Conservation (phyloP, 2,888 invertebrate species). For the Criorhina ranunculi region DNA sequence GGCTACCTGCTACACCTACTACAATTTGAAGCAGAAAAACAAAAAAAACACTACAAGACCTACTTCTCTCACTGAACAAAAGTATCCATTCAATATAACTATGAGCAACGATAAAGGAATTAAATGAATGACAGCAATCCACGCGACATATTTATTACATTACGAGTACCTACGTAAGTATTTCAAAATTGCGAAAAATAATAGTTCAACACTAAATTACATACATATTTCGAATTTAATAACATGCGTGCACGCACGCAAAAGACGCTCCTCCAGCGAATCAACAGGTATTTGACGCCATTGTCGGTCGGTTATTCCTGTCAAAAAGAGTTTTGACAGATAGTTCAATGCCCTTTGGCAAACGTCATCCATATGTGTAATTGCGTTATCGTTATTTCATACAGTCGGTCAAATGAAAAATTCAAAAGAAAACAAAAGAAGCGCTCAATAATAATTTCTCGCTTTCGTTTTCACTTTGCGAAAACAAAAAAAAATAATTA, state of each 20-base stretch:
- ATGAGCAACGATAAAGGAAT: conserved; percentile 13
- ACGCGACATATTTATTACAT: conserved; percentile 11
- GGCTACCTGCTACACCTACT: conserved; percentile 30
- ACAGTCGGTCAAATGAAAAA: conserved; percentile 61
- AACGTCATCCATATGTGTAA: conserved; percentile 7
- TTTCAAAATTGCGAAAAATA: neutral
- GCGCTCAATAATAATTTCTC: conserved; percentile 42
- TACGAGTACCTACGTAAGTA: too few relatives aligned
- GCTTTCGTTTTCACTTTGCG: conserved; percentile 57
- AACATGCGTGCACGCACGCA: conserved; percentile 15
- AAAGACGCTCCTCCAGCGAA: neutral
- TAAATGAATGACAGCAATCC: conserved; percentile 24
- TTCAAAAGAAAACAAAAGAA: conserved; percentile 27
- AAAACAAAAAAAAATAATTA: conserved; percentile 46
- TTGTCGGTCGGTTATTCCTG: too few relatives aligned
- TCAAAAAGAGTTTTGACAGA: conserved; percentile 16
- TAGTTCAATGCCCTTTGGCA: conserved; percentile 44
- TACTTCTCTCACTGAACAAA: conserved; percentile 31
- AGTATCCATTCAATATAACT: conserved; percentile 7
- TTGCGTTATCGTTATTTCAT: conserved; percentile 24
- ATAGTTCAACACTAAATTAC: conserved; percentile 35
- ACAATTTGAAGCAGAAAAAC: conserved; percentile 20
- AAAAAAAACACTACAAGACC: conserved; percentile 26
- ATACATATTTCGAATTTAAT: conserved; percentile 33
- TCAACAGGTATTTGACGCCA: conserved; percentile 32